Evolutionary conservation across 2,113 vertebrate species (phyloP).

Genomic region (Rhinolophus ferrumequinum): DNA sequence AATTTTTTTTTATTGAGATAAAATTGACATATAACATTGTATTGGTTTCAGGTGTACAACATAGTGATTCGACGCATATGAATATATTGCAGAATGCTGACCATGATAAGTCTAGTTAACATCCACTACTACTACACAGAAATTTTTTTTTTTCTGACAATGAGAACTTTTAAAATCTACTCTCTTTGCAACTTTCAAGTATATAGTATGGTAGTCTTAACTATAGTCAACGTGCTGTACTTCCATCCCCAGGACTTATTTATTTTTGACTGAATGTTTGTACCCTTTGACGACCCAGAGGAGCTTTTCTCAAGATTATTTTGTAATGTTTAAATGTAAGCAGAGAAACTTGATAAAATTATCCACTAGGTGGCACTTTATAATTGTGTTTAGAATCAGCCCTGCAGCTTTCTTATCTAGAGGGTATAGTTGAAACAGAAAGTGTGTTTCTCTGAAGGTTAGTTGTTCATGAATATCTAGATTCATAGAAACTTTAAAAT

Average conservation of each 20-base stretch:
- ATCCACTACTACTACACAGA: neutral
- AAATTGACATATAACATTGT: neutral
- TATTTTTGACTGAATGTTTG: neutral
- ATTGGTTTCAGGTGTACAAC: neutral
- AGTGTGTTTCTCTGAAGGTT: neutral
- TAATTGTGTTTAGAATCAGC: conserved; percentile 64
- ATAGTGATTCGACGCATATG: neutral
- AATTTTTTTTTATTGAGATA: neutral
- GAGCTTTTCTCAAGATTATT: conserved; percentile 1
- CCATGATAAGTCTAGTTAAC: neutral
- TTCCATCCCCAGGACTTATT: neutral
- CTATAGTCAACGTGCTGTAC: neutral
- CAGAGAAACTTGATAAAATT: conserved; percentile 61
- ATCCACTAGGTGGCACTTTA: conserved; percentile 87
- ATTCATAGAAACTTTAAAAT: conserved; percentile 30
- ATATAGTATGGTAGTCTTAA: neutral
- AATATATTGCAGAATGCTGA: neutral
- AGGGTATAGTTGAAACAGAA: neutral
- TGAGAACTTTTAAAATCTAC: neutral
- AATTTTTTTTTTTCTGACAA: neutral
- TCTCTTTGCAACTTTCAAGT: neutral
- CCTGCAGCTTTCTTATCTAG: neutral
- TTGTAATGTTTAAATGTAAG: neutral
- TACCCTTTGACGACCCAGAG: neutral
- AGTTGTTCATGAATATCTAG: conserved; percentile 26